Evolutionary conservation across 2,888 invertebrate genomes (phyloP).

Genomic region (Polia nebulosa): DNA sequence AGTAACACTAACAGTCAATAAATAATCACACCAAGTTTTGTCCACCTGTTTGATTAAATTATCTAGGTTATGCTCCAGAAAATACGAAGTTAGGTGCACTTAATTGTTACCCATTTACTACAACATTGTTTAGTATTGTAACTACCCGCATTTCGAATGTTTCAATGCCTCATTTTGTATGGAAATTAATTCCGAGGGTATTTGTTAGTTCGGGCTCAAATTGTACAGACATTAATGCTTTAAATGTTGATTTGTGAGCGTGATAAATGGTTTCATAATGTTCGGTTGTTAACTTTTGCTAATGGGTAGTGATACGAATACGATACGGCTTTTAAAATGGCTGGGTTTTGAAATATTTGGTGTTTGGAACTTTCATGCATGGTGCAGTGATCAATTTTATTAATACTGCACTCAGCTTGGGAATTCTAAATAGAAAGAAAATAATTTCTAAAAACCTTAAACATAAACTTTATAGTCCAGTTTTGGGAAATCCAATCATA

Average conservation of each 20-base stretch:
- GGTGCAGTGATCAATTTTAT: too few species aligned
- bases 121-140: conserved; percentile 29
- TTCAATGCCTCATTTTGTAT: conserved; percentile 47
- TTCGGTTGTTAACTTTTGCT: conserved; percentile 44
- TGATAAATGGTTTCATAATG: conserved; percentile 55
- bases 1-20: neutral
- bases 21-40: conserved; percentile 13
- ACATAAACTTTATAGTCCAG: too few species aligned
- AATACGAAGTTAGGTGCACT: conserved; percentile 26
- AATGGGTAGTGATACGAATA: conserved; percentile 31
- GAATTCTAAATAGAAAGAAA: neutral
- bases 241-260: conserved; percentile 59
- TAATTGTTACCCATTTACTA: conserved; percentile 53
- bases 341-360: conserved; percentile 17
- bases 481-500: too few species aligned
- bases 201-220: conserved; percentile 54
- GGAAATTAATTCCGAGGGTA: conserved; percentile 55
- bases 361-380: neutral
- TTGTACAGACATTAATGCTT: conserved; percentile 45
- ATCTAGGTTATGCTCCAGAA: conserved; percentile 29
- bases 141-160: conserved; percentile 23
- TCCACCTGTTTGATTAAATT: conserved; percentile 40
- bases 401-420: neutral
- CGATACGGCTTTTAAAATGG: conserved; percentile 19
- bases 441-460: neutral